These are phyloP conservation scores for Noctuana brunneofusca DNA, from an alignment of 2,888 invertebrate species.

Conservation along the genomic window DNA sequence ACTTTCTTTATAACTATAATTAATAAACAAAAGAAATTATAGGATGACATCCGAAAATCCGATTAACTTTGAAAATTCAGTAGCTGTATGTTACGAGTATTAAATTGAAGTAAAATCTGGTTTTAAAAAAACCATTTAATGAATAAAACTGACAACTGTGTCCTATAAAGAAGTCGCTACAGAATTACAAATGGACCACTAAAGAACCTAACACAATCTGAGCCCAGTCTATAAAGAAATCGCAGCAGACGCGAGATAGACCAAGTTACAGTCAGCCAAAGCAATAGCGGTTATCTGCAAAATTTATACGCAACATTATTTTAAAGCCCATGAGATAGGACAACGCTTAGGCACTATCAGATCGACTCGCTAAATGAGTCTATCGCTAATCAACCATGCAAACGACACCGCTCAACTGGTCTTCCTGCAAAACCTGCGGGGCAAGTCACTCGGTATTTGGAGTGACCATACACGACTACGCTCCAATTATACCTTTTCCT, in stretches of 20 bases:
- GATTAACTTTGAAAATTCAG: no score
- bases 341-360: conserved; percentile 27
- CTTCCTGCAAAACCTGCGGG: conserved; percentile 21
- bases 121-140: background rate
- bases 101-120: background rate
- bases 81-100: background rate
- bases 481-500: conserved; percentile 13
- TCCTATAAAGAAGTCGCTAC: background rate
- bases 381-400: conserved; percentile 32
- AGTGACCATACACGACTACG: conserved; percentile 27
- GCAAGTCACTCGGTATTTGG: conserved; percentile 19
- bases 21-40: no score
- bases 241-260: background rate
- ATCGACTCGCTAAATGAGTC: conserved; percentile 32
- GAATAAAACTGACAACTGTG: background rate
- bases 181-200: background rate
- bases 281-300: conserved; percentile 22
- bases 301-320: conserved; percentile 33
- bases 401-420: conserved; percentile 27
- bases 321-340: conserved; percentile 27
- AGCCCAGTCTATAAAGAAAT: conserved; percentile 14
- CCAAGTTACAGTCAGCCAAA: conserved; percentile 25
- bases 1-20: no score
- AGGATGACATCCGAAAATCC: no score
- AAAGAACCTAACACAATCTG: background rate